These are phyloP conservation scores for Erynnis tages DNA, from an alignment of 2,888 invertebrate genomes.

Conservation along the genomic window DNA sequence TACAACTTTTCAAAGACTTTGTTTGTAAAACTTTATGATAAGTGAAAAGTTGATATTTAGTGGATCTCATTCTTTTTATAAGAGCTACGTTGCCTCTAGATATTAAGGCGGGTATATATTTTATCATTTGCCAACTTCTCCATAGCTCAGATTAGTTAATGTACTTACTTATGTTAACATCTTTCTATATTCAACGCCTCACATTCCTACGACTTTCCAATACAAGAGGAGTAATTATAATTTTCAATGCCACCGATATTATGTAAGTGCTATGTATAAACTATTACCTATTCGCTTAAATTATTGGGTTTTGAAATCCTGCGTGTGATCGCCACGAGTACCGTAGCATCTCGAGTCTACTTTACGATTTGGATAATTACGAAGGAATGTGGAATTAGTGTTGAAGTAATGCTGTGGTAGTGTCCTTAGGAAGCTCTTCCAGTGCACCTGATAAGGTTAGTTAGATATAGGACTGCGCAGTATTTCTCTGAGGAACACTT, in stretches of 20 bases:
- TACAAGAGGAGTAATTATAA: constrained; percentile 20
- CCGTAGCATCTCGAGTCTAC: constrained; percentile 55
- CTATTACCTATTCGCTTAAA: constrained; percentile 35
- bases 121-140: constrained; percentile 17
- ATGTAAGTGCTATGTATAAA: constrained; percentile 40
- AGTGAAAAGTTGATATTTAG: constrained; percentile 38
- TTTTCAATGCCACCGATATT: constrained; percentile 55
- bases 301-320: constrained; percentile 17
- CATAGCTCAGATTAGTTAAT: constrained; percentile 5
- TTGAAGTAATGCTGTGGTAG: constrained; percentile 54
- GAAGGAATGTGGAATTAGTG: constrained; percentile 41
- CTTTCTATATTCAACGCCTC: constrained; percentile 23
- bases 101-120: constrained; percentile 37
- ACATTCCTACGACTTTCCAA: constrained; percentile 29
- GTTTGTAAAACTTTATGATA: constrained; percentile 24
- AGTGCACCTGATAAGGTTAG: constrained; percentile 53
- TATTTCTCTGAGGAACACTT: constrained; percentile 48
- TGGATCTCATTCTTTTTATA: constrained; percentile 63
- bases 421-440: constrained; percentile 64
- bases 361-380: constrained; percentile 44
- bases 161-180: constrained; percentile 19
- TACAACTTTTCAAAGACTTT: constrained; percentile 29
- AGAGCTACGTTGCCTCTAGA: constrained; percentile 48
- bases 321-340: constrained; percentile 49
- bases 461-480: constrained; percentile 45